Percentiles rank a stretch among this genome's conserved stretches.
Conservation (phyloP, 2,888 invertebrate species). For the Drosophila infuscata region DNA sequence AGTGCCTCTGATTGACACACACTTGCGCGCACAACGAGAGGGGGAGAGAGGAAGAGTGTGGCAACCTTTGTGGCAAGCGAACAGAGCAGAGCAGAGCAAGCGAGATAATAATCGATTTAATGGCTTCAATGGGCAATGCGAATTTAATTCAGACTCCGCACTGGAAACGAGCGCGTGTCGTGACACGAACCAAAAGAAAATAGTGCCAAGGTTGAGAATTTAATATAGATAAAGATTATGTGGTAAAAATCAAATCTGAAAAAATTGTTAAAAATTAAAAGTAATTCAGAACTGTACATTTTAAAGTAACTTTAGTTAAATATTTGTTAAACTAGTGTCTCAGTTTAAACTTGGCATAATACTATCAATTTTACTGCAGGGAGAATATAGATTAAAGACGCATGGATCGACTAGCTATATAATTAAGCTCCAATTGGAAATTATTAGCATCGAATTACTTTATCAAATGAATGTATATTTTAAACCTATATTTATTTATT, state of each 20-base stretch:
- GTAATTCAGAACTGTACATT: not conserved
- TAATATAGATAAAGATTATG: not conserved
- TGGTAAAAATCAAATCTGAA: not conserved
- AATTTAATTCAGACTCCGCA: constrained; percentile 32
- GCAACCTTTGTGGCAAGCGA: constrained; percentile 29
- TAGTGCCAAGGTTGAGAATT: not conserved
- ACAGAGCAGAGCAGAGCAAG: not conserved
- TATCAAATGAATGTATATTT: not conserved
- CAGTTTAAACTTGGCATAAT: not conserved
- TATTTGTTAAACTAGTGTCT: not conserved
- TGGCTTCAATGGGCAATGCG: constrained; percentile 34
- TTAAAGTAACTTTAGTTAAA: not conserved
- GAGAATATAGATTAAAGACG: not conserved
- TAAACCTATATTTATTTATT: too few relatives aligned
- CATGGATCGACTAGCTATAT: not conserved
- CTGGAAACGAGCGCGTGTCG: constrained; percentile 7
- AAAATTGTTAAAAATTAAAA: not conserved
- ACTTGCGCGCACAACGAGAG: not conserved
- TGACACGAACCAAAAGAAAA: not conserved
- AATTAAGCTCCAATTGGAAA: too few relatives aligned
- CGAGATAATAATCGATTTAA: constrained; percentile 54
- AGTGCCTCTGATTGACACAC: constrained; percentile 66
- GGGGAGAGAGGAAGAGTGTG: not conserved
- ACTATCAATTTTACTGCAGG: not conserved
- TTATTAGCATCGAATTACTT: not conserved